Evolutionary conservation across 1,140 invertebrate genomes (phyloP), one percentile per base, ranked within the genome.

Genomic region (Colletes gigas): DNA sequence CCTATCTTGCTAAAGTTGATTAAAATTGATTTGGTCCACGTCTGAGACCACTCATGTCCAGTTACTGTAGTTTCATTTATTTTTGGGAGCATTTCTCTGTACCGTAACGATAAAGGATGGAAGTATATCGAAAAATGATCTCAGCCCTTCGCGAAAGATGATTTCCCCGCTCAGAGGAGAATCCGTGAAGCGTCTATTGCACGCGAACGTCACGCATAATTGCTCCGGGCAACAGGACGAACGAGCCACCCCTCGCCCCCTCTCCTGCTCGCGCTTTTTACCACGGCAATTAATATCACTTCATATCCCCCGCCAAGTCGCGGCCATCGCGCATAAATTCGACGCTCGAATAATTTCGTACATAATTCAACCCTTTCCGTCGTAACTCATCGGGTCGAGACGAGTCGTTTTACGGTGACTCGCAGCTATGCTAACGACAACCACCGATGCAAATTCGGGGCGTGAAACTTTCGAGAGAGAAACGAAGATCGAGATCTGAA

Each of bases 241-340:
- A 77, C 75, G 44, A 70, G 44, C 55, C 12, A 50, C 65, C 75
- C 50, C 72, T n/a, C 60, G 59, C 55, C 52, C 52, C 59, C 57
- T 66, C 52, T 50, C 5, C 41, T 39, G 47, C 30, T 62, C 71
- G 54, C 60, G 60, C 84, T 85, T 86, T 86, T 86, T 86, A 85
- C 77, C 84, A 85, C 59, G 79, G 89, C 88, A 89, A 92, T 92
- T 91, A 92, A 91, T 91, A 91, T 89, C 89, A 89, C 90, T 86
- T 89, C 84, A 81, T 81, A 84, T 60, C 71, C 69, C 30, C 47
- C 39, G 63, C 74, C 59, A 81, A 81, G 74, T 66, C 80, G 83
- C 75, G 68, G 77, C 63, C 83, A 90, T 39, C 55, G 71, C 79
- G 82, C 87, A 91, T 92, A 91, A 91, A 92, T 92, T 92, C 88